Percentiles rank a stretch among this genome's conserved stretches.
Conservation (phyloP, 2,113 vertebrate genomes). For the Thomomys bottae region DNA sequence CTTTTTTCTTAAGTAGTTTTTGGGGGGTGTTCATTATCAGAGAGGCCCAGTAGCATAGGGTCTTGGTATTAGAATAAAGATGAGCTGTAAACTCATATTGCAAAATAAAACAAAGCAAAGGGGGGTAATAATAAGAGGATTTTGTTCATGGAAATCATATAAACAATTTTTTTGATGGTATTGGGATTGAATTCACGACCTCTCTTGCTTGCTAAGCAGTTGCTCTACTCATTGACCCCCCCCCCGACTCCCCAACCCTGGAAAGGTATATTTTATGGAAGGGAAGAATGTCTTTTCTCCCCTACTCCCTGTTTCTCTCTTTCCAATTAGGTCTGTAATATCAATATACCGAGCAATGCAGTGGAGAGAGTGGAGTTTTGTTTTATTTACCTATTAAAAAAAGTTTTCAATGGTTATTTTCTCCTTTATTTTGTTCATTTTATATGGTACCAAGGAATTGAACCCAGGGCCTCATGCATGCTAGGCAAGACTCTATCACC, state of each 20-base stretch:
- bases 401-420: too few species aligned
- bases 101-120: slow-evolving; percentile 19
- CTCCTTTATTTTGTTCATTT: too few species aligned
- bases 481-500: too few species aligned
- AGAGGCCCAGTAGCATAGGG: not conserved
- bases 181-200: not conserved
- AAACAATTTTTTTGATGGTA: not conserved
- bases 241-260: too few species aligned
- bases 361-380: not conserved
- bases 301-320: not conserved
- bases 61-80: not conserved
- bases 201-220: too few species aligned
- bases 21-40: not conserved
- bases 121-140: not conserved
- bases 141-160: not conserved
- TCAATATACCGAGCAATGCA: not conserved
- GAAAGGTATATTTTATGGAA: too few species aligned
- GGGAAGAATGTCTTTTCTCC: not conserved
- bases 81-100: slow-evolving; percentile 24
- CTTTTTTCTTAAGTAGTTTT: not conserved
- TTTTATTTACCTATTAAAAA: too few species aligned
- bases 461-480: too few species aligned
- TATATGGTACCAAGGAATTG: too few species aligned
- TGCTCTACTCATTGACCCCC: too few species aligned
- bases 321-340: not conserved